Evolutionary conservation across 2,797 vertebrate species (phyloP), one percentile per base, ranked within the genome.

Genomic region (Enteromius afrohamiltoni): DNA sequence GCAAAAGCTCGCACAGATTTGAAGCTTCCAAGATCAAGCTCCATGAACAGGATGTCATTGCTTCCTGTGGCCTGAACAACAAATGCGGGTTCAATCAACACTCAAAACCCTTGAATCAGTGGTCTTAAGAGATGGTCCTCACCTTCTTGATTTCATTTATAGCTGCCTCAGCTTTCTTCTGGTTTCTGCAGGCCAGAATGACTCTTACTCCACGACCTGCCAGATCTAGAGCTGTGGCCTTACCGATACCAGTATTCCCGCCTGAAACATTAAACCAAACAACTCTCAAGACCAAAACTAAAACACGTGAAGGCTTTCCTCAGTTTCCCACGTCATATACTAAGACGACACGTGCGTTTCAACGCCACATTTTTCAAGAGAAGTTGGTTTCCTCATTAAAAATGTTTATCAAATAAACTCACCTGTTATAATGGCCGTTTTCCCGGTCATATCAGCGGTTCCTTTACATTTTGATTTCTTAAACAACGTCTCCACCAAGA

Each of bases 181-280:
- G 89, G 91, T 91, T 92, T 11, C 96, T 92, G 77, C 96, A 95
- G n/a, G 96, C 96, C 90, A 97, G 86, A 78, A 97, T 93, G 16
- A 97, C 93, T 2, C 95, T 95, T 2, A 95, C 96, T 21, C 96
- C 96, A 13, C 96, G 86, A 9, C 92, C 91, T 4, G 95, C 96
- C 88, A 97, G 89, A 49, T 96, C 95, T 90, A 95, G 88, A 0
- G 96, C 97, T 0, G 95, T 95, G 90, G 95, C 93, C 89, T 95
- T 96, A 2, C 97, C 96, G 65, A 97, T 96, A 34, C 96, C 96
- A 0, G 93, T 91, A 89, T 96, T 97, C 21, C 92, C 95, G 68
- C 96, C 96, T 96, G 88, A 21, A 86, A 86, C 55, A 10, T 14
- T 47, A 42, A 42, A 37, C 19, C 13, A 62, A 29, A 62, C 16